phyloP scores from a whole-genome alignment of 2,888 invertebrate genomes.

The Apomyelois bistriatella region DNA sequence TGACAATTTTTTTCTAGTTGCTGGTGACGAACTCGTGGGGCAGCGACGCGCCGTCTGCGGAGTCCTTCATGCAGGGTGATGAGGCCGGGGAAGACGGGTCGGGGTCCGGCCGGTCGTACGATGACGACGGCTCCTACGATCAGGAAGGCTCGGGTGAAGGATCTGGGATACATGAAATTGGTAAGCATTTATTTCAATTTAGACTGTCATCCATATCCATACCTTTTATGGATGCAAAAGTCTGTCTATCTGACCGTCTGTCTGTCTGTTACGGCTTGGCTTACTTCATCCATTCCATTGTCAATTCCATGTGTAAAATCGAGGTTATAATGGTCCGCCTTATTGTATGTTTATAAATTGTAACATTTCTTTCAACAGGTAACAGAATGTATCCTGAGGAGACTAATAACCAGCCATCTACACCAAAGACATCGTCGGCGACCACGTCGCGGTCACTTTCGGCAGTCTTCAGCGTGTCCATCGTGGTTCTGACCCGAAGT shows the following conservation, averaged over 20 bases:
- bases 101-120: constrained; percentile 78
- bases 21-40: constrained; percentile 57
- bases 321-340: too few relatives aligned
- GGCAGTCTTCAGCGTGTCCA: constrained; percentile 29
- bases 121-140: constrained; percentile 74
- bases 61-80: constrained; percentile 80
- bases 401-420: constrained; percentile 41
- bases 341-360: too few relatives aligned
- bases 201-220: too few relatives aligned
- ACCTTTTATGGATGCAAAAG: too few relatives aligned
- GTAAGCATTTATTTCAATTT: constrained; percentile 33
- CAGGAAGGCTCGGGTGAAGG: constrained; percentile 70
- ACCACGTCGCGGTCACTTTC: constrained; percentile 29
- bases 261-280: too few relatives aligned
- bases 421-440: constrained; percentile 46
- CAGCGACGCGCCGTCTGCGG: constrained; percentile 50
- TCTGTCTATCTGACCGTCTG: too few relatives aligned
- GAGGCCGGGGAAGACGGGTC: constrained; percentile 80
- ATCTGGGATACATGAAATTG: constrained; percentile 53
- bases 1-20: constrained; percentile 35
- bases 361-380: constrained; percentile 30
- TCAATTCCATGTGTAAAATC: too few relatives aligned
- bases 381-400: constrained; percentile 36
- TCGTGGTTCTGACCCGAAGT: constrained; percentile 31
- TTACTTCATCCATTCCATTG: too few relatives aligned